Conservation (phyloP, 2,797 vertebrate species). For the Etheostoma perlongum region DNA sequence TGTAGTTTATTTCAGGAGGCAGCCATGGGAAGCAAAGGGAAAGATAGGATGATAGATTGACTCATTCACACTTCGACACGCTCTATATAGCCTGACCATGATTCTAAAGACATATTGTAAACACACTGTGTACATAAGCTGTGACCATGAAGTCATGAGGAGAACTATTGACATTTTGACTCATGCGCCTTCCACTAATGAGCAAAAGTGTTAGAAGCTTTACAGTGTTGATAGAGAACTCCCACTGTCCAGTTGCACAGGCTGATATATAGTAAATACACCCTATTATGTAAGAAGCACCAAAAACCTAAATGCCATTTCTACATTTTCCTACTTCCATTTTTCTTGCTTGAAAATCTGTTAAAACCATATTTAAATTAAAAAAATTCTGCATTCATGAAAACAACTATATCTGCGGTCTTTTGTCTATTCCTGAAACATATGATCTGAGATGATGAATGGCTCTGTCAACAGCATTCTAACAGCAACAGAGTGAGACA, state of each 20-base stretch:
- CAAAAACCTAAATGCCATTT: neutral
- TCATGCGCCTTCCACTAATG: constrained; percentile 15
- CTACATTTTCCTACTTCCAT: neutral
- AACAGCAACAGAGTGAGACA: constrained; percentile 22
- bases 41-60: constrained; percentile 74
- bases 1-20: constrained; percentile 50
- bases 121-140: constrained; percentile 32
- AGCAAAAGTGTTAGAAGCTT: neutral
- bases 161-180: constrained; percentile 29
- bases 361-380: neutral
- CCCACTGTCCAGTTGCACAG: neutral
- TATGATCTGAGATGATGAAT: constrained; percentile 7
- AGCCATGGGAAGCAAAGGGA: constrained; percentile 49
- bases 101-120: constrained; percentile 60
- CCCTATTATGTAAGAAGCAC: neutral
- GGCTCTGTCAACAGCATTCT: neutral
- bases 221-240: neutral
- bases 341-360: neutral
- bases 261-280: neutral
- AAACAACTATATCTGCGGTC: neutral
- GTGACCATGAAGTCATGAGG: constrained; percentile 29
- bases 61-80: constrained; percentile 69
- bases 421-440: neutral
- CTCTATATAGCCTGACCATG: constrained; percentile 67
- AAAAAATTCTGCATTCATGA: neutral